These are phyloP conservation scores for Brotula barbata DNA, from an alignment of 2,797 vertebrate genomes.

Conservation along the genomic window DNA sequence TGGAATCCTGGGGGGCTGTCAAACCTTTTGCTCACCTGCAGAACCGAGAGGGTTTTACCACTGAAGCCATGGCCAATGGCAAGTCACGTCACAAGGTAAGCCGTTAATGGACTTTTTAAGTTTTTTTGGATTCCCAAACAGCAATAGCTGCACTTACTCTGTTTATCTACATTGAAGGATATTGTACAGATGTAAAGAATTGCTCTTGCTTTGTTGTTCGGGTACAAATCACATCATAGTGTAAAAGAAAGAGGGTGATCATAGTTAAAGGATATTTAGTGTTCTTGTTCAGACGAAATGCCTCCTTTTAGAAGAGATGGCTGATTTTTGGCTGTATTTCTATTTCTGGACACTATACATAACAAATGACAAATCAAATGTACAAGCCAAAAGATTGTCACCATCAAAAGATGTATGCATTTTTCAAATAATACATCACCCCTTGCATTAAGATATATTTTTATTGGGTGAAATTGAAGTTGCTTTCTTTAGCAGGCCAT, in stretches of 20 bases:
- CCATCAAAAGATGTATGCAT: too few species aligned
- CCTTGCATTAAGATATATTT: not conserved
- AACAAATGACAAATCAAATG: too few species aligned
- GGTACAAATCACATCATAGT: too few species aligned
- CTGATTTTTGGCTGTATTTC: too few species aligned
- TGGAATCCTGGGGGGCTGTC: conserved; percentile 97
- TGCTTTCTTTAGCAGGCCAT: conserved; percentile 81
- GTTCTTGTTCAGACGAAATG: too few species aligned
- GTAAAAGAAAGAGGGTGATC: too few species aligned
- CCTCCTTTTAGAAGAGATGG: too few species aligned
- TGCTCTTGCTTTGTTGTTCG: not conserved
- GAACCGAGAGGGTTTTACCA: conserved; percentile 85
- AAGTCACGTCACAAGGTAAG: conserved; percentile 83
- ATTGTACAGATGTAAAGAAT: not conserved
- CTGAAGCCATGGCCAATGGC: conserved; percentile 81
- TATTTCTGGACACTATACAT: too few species aligned
- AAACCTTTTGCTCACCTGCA: conserved; percentile 96
- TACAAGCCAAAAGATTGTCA: too few species aligned
- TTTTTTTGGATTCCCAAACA: not conserved
- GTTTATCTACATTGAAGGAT: too few species aligned
- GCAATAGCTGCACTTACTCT: too few species aligned
- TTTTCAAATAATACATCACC: not conserved
- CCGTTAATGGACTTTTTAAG: not conserved
- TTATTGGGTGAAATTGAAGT: not conserved
- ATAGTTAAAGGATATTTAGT: too few species aligned